phyloP scores from a whole-genome alignment of 2,797 vertebrate genomes.

The Todus mexicanus region DNA sequence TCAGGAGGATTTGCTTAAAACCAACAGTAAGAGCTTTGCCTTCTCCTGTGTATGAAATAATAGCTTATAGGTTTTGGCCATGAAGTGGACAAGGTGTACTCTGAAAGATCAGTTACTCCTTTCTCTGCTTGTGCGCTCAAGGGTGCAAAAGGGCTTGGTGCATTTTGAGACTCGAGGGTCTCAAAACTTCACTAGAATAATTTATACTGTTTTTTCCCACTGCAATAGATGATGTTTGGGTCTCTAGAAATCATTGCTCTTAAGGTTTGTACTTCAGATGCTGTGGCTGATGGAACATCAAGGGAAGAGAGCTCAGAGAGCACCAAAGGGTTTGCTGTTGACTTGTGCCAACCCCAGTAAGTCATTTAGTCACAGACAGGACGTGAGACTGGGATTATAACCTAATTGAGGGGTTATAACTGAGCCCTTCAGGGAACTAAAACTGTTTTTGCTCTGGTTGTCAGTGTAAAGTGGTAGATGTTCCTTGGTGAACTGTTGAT shows the following conservation, averaged over 20 bases:
- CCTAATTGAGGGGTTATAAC: not conserved
- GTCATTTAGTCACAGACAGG: not conserved
- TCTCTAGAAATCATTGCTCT: not conserved
- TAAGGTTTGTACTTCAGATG: not conserved
- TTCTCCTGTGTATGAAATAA: not conserved
- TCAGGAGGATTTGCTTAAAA: not conserved
- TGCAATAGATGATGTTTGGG: not conserved
- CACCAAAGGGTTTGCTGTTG: not conserved
- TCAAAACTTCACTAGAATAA: not conserved
- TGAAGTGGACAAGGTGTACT: not conserved
- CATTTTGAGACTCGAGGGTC: not conserved
- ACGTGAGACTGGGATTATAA: not conserved
- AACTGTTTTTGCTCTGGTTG: not conserved
- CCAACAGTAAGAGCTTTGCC: not conserved
- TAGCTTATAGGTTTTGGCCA: not conserved
- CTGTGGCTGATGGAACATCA: not conserved
- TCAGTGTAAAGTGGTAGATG: not conserved
- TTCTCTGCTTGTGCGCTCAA: accelerated
- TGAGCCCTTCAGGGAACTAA: not conserved
- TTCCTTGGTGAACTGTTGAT: not conserved
- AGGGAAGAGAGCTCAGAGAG: not conserved
- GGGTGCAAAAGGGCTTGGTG: not conserved
- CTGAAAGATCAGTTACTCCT: not conserved
- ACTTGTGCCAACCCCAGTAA: not conserved
- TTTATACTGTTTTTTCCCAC: not conserved